Evolutionary conservation across 2,888 invertebrate species (phyloP).

Genomic region (Netelia melanura): DNA sequence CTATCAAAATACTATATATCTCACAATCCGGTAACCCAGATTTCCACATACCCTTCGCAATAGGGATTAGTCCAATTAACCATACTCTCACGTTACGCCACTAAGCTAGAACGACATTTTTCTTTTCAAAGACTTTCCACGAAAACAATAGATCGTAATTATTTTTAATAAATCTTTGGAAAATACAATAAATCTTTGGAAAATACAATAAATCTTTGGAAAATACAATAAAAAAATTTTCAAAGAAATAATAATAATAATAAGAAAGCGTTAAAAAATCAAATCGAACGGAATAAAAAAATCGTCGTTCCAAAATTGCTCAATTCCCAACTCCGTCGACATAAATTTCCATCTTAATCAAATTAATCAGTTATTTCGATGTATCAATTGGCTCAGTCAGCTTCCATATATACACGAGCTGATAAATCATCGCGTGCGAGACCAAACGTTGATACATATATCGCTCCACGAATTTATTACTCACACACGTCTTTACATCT

Average conservation of each 20-base stretch:
- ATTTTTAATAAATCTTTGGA: no score
- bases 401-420: slow-evolving; percentile 1
- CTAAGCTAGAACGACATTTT: no score
- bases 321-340: background rate
- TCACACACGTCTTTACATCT: no score
- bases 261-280: background rate
- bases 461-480: slow-evolving; percentile 9
- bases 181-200: no score
- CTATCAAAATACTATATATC: background rate
- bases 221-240: no score
- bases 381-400: background rate
- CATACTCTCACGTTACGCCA: background rate
- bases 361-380: background rate
- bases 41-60: background rate
- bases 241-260: no score
- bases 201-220: no score
- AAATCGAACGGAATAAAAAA: background rate
- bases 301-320: background rate
- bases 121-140: no score
- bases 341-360: background rate
- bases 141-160: no score
- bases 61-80: background rate
- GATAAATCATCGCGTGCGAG: background rate
- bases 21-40: background rate
- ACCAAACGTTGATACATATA: background rate